Base-by-base conservation (phyloP, 2,888 invertebrate genomes). In the Diachrysia chrysitis region DNA sequence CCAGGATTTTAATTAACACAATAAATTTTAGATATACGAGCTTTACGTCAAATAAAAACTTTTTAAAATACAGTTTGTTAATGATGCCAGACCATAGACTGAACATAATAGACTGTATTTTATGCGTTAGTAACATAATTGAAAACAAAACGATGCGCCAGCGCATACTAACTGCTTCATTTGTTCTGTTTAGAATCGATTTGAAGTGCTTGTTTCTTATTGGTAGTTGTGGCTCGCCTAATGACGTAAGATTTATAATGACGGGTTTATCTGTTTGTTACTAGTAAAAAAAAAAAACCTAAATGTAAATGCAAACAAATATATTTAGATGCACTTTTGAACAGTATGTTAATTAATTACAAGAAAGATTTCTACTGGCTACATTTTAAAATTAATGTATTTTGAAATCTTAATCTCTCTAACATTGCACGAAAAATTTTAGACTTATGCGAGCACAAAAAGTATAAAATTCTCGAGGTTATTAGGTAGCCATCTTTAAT, bases 141-240 rank as follows among this genome's bases (percentile, higher is more conserved):
- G 79, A 80, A 80, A 83, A 83, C 85, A 81, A 83, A 82, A 86
- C 80, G 81, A 75, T 83, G 84, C 87, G 86, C 80, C 72, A 23
- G 73, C 86, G 91, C 90, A 92, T 92, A 89, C 82, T 79, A 87
- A 92, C 80, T 73, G 79, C 85, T 85, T 88, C 80, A 91, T 92
- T 91, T 74, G 69, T 75, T 74, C 60, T 64, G 85, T 77, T 86
- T 86, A 79, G 83, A 82, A 79, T 85, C 73, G 78, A 83, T 84
- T 82, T 75, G 72, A 80, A 80, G 79, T 51, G 48, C 48, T 51
- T 12, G 48, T 81, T 77, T 82, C 76, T 76, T 71, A 76, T 77
- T 78, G 72, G 72, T 76, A 73, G 72, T 75, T 79, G 58, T 65
- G 70, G 32, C 74, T 71, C 70, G 71, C 64, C 64, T 82, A 71